Evolutionary conservation across 2,888 invertebrate genomes (phyloP).

Genomic region (Pardosa pseudoannulata): DNA sequence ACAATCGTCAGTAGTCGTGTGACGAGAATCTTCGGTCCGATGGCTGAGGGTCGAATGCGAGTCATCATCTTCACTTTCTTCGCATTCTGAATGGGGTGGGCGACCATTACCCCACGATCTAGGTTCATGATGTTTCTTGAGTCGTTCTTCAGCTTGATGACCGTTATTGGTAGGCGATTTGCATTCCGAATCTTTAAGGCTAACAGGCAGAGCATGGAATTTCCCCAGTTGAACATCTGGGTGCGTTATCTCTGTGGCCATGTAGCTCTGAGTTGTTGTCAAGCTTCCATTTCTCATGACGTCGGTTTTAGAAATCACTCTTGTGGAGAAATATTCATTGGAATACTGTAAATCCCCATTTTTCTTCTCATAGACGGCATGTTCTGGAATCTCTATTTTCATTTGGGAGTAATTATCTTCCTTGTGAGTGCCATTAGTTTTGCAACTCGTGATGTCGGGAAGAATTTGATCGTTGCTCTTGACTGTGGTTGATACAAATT

Average conservation of each 20-base stretch:
- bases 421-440: background rate
- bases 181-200: background rate
- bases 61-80: slow-evolving; percentile 67
- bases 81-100: slow-evolving; percentile 17
- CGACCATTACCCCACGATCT: background rate
- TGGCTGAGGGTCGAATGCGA: slow-evolving; percentile 71
- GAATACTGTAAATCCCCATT: background rate
- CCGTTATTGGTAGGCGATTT: background rate
- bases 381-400: background rate
- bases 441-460: background rate
- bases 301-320: background rate
- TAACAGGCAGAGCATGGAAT: slow-evolving; percentile 48
- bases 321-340: background rate
- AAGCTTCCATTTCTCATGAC: background rate
- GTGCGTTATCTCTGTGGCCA: background rate
- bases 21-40: slow-evolving; percentile 75
- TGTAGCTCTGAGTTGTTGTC: background rate
- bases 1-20: slow-evolving; percentile 64
- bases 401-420: background rate
- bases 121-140: background rate
- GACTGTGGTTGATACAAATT: background rate
- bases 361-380: background rate
- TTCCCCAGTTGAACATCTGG: slow-evolving; percentile 25
- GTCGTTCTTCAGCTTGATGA: background rate
- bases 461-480: background rate